A percentile compares a stretch with the other conserved stretches of the same genome.
Evolutionary conservation across 2,797 vertebrate species (phyloP).

Genomic region (Pelobates cultripes): DNA sequence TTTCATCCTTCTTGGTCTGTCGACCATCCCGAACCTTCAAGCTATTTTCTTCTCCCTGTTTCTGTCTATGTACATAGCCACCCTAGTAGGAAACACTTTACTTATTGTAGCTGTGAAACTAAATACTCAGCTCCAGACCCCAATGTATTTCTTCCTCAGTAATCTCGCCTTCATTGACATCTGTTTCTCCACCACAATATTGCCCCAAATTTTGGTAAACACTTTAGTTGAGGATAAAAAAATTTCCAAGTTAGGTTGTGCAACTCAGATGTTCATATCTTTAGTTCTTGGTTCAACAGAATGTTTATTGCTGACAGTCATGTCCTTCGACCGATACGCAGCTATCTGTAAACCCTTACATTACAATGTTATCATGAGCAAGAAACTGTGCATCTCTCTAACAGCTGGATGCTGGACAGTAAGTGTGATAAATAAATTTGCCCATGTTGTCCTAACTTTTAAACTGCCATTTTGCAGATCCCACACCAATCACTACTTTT

Average conservation of each 20-base stretch:
- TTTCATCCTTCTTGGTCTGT: conserved; percentile 58
- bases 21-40: conserved; percentile 45
- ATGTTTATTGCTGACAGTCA: conserved; percentile 62
- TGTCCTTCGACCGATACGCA: conserved; percentile 63
- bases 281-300: conserved; percentile 42
- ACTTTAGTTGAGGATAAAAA: conserved; percentile 17
- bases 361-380: conserved; percentile 50
- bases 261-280: conserved; percentile 47
- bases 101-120: conserved; percentile 48
- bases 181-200: conserved; percentile 51
- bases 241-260: conserved; percentile 46
- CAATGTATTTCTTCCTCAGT: conserved; percentile 46
- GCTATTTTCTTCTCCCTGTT: conserved; percentile 25
- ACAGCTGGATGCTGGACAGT: neutral
- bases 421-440: neutral
- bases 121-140: conserved; percentile 49
- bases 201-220: conserved; percentile 50
- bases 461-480: neutral
- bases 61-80: neutral
- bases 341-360: conserved; percentile 64
- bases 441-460: neutral
- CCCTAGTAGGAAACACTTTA: conserved; percentile 53
- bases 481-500: conserved; percentile 12
- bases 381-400: neutral
- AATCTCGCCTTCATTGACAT: conserved; percentile 56